A percentile compares a stretch with the other conserved stretches of the same genome.
These are phyloP conservation scores for Pipistrellus nathusii DNA, from an alignment of 2,797 vertebrate genomes.

Conservation along the genomic window DNA sequence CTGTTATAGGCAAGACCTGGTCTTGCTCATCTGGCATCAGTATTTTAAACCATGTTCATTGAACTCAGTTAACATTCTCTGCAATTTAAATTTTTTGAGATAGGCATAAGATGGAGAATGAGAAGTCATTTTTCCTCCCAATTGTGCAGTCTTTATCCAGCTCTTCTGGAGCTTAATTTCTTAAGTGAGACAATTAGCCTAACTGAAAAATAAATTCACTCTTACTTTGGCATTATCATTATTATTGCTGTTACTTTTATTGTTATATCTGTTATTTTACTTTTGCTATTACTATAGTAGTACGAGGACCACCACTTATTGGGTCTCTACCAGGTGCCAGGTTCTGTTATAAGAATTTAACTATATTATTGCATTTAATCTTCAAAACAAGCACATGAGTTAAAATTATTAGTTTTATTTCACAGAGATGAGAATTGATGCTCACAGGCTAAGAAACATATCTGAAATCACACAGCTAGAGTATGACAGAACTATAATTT, in stretches of 20 bases:
- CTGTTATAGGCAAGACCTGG: not conserved
- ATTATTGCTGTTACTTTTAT: not conserved
- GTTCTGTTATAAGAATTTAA: conserved; percentile 38
- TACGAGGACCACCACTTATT: not conserved
- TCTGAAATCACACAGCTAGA: not conserved
- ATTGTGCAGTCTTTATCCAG: not conserved
- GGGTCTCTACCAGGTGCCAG: not conserved
- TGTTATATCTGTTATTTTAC: conserved; percentile 26
- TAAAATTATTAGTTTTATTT: conserved; percentile 44
- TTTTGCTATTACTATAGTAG: not conserved
- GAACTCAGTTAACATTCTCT: not conserved
- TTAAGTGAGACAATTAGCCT: not conserved
- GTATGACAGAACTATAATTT: conserved; percentile 38
- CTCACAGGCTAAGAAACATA: not conserved
- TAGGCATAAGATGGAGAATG: not conserved
- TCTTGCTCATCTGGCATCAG: not conserved
- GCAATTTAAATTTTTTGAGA: not conserved
- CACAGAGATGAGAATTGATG: not conserved
- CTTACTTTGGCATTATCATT: conserved; percentile 34
- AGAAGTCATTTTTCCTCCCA: not conserved
- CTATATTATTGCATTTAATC: conserved; percentile 20
- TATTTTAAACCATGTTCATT: not conserved
- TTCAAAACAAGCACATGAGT: not conserved
- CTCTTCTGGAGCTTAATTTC: not conserved
- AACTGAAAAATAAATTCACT: conserved; percentile 34